Evolutionary conservation across 2,797 vertebrate species (phyloP).

Genomic region (Lithobates pipiens): DNA sequence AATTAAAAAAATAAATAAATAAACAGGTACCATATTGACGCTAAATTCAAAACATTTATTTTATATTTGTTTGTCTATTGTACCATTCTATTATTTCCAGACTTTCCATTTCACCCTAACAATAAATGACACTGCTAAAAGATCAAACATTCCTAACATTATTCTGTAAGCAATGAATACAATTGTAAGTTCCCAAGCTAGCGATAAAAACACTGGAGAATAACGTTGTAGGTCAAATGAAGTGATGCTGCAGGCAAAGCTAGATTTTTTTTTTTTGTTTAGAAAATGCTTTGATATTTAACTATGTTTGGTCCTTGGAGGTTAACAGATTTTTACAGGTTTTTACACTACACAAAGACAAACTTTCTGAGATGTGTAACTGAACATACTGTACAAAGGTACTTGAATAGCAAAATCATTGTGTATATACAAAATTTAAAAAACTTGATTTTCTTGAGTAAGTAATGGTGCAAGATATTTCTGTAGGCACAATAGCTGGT

Average conservation of each 20-base stretch:
- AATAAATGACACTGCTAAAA: slow-evolving; percentile 54
- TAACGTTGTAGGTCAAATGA: slow-evolving; percentile 33
- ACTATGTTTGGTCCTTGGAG: slow-evolving; percentile 26
- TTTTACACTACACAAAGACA: slow-evolving; percentile 19
- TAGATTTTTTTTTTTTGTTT: slow-evolving; percentile 47
- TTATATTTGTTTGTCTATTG: slow-evolving; percentile 41
- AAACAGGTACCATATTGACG: slow-evolving; percentile 36
- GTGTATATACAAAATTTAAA: neutral
- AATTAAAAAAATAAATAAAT: slow-evolving; percentile 29
- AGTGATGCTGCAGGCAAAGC: slow-evolving; percentile 45
- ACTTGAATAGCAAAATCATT: slow-evolving; percentile 11
- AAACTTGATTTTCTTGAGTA: neutral
- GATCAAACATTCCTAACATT: slow-evolving; percentile 55
- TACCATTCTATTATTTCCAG: slow-evolving; percentile 53
- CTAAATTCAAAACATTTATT: slow-evolving; percentile 22
- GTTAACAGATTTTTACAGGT: slow-evolving; percentile 36
- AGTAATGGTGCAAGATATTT: neutral
- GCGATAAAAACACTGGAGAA: slow-evolving; percentile 46
- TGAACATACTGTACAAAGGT: slow-evolving; percentile 16
- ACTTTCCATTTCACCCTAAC: slow-evolving; percentile 57
- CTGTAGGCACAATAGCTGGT: neutral
- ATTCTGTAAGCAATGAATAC: slow-evolving; percentile 41
- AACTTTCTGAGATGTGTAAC: slow-evolving; percentile 6
- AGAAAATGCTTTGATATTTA: slow-evolving; percentile 44
- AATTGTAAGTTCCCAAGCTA: slow-evolving; percentile 43